A percentile compares a stretch with the other conserved stretches of the same genome.
Conservation (phyloP, 2,113 vertebrate genomes). For the Rhineura floridana region DNA sequence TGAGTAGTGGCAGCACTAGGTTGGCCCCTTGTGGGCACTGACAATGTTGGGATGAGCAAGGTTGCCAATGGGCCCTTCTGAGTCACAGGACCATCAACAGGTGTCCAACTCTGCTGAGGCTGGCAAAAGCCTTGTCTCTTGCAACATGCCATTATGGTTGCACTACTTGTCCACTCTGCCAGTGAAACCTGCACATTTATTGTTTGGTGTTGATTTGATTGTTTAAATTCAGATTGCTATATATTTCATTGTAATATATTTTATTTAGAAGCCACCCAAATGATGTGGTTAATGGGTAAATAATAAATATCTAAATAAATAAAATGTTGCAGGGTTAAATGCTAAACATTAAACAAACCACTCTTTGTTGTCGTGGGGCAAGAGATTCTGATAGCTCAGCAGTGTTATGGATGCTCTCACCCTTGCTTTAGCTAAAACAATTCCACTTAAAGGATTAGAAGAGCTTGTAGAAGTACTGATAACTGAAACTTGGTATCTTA, state of each 20-base stretch:
- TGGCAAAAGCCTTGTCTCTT: not conserved
- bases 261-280: too few species aligned
- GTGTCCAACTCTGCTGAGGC: not conserved
- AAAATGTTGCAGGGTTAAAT: not conserved
- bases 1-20: not conserved
- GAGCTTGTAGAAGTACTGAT: not conserved
- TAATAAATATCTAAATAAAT: too few species aligned
- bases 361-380: not conserved
- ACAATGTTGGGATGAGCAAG: not conserved
- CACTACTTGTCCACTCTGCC: not conserved
- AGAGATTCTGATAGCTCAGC: not conserved
- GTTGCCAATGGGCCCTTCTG: not conserved
- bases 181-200: not conserved
- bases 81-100: too few species aligned
- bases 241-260: too few species aligned
- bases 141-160: not conserved
- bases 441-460: not conserved
- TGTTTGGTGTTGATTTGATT: too few species aligned
- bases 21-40: not conserved
- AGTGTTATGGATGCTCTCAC: not conserved
- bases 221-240: too few species aligned
- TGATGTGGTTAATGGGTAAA: too few species aligned
- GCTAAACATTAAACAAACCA: not conserved
- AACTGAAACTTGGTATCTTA: not conserved
- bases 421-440: not conserved